Evolutionary conservation across 2,888 invertebrate species (phyloP), one percentile per base, ranked within the genome.

Genomic region (Tetranychus truncatus): DNA sequence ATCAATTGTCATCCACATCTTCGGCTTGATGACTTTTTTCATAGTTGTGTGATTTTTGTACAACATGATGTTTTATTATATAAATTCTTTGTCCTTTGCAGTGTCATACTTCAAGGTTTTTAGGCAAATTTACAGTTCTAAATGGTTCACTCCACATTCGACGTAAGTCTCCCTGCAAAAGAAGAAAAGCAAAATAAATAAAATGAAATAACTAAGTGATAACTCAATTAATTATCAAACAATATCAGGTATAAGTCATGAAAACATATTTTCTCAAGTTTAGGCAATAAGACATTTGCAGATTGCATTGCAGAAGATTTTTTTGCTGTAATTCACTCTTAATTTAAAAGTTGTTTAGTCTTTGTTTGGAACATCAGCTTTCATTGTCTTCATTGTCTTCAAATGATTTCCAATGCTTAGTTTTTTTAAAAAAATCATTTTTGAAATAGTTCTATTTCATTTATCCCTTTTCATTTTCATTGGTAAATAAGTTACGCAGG

Each of bases 61-160:
- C 55, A 55, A 55, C 15, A 34, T 55, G 55, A 15, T 3, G 55
- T 55, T 55, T 55, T 15, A 55, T 15, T 1, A 55, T 55, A 55
- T 55, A 4, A 55, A 7, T 55, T 55, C 15, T 15, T 55, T 55
- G 15, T 55, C 55, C 55, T 15, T 15, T 55, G 55, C 9, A 55
- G 69, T 76, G 77, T 80, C 79, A 89, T 87, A 90, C 89, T 84
- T 89, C 89, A 85, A 89, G 86, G 84, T 89, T 89, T 84, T 91
- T 92, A 80, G 91, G 88, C 81, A 88, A 87, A 81, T 88, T 87
- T 81, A 91, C 89, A 80, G 89, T 86, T 84, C 91, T 91, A 85
- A 94, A 94, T 79, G 93, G 93, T 84, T 94, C 95, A 82, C 92
- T 92, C 96, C 96, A 96, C 95, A 96, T 96, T 81, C 95, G 88